Conservation (phyloP, 2,888 invertebrate genomes). For the Chironomus tentans region DNA sequence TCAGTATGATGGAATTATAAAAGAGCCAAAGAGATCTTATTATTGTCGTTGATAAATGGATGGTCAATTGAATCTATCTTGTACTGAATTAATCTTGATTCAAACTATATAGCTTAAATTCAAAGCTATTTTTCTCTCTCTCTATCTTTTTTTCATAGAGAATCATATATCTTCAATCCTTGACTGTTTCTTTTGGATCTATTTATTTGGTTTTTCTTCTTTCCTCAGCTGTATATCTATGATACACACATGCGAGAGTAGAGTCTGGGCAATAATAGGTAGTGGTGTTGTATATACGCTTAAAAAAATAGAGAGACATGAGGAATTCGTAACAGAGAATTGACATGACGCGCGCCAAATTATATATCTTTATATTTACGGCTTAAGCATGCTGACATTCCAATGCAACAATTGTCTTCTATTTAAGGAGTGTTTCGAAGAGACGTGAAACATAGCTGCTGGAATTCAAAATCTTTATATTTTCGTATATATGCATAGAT, state of each 20-base stretch:
- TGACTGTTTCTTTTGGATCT: not conserved
- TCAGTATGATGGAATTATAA: not conserved
- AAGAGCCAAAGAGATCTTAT: not conserved
- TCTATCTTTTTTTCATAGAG: too few species aligned
- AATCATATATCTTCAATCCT: not conserved
- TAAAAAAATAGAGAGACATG: not conserved
- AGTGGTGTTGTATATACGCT: not conserved
- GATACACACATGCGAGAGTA: too few species aligned
- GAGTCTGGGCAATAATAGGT: not conserved
- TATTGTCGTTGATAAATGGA: slow-evolving; percentile 17
- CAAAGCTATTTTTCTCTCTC: too few species aligned
- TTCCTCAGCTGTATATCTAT: too few species aligned
- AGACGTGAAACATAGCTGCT: slow-evolving; percentile 16
- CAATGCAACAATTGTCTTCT: slow-evolving; percentile 25
- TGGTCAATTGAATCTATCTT: slow-evolving; percentile 8
- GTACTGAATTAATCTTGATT: slow-evolving; percentile 22
- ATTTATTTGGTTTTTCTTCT: not conserved
- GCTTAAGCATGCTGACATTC: slow-evolving; percentile 18
- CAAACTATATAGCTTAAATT: not conserved
- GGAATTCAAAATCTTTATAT: not conserved
- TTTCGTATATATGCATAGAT: not conserved
- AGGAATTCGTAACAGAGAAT: slow-evolving; percentile 17
- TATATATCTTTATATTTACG: slow-evolving; percentile 22
- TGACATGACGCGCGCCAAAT: slow-evolving; percentile 25
- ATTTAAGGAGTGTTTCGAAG: slow-evolving; percentile 21